Percentiles rank a stretch among this genome's conserved stretches.
phyloP scores from a whole-genome alignment of 2,113 vertebrate species.

The Phalacrocorax carbo region DNA sequence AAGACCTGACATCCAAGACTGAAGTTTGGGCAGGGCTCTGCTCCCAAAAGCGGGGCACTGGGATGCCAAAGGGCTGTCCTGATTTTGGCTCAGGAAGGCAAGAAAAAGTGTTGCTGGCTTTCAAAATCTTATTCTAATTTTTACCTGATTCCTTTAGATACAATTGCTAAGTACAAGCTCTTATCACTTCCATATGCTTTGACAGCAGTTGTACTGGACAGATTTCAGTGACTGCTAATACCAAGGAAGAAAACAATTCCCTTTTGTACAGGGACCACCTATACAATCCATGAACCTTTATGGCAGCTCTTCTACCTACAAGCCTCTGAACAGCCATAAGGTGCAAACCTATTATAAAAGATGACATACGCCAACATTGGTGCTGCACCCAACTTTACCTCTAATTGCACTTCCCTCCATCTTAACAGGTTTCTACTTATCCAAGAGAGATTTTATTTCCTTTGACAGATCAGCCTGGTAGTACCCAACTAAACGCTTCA shows the following conservation, averaged over 20 bases:
- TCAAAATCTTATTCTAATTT: background rate
- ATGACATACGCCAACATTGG: background rate
- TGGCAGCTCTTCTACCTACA: background rate
- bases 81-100: background rate
- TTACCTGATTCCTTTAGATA: background rate
- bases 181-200: fast-evolving
- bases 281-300: background rate
- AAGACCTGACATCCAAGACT: background rate
- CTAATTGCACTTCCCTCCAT: background rate
- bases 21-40: background rate
- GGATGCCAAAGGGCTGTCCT: background rate
- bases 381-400: background rate
- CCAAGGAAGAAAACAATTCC: background rate
- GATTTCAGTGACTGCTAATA: background rate
- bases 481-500: background rate
- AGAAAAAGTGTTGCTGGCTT: background rate
- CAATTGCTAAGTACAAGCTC: background rate
- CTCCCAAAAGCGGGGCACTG: background rate
- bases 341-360: background rate
- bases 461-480: background rate
- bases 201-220: fast-evolving
- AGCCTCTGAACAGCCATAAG: background rate
- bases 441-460: background rate
- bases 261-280: background rate
- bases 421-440: background rate